Conservation (phyloP, 1,140 invertebrate species). For the Maniola jurtina region DNA sequence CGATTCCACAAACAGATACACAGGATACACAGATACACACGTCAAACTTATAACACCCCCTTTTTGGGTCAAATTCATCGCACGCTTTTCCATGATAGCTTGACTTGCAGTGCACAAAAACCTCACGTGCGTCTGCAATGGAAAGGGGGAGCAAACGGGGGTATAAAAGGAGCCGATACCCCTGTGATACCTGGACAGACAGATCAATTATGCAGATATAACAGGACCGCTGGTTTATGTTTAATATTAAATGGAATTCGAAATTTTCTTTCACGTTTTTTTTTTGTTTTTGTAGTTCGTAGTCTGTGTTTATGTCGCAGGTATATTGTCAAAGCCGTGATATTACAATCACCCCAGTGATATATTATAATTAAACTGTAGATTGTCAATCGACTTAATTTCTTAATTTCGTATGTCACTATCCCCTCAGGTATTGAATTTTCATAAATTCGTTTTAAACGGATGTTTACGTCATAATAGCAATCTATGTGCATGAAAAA, state of each 20-base stretch:
- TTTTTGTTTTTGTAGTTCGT: not conserved
- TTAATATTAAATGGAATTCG: constrained; percentile 11
- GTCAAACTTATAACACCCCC: no score
- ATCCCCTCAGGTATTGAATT: no score
- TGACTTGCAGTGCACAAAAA: not conserved
- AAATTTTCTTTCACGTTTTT: not conserved
- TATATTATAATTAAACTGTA: not conserved
- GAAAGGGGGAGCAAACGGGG: not conserved
- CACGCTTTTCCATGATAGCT: not conserved
- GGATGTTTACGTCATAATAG: no score
- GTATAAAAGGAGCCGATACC: constrained; percentile 4
- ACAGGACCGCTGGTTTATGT: constrained; percentile 7
- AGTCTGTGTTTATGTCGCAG: not conserved
- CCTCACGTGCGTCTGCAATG: constrained; percentile 7
- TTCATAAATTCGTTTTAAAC: no score
- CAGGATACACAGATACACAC: no score
- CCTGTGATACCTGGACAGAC: constrained; percentile 9
- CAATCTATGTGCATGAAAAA: no score
- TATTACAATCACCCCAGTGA: no score
- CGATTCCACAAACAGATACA: no score
- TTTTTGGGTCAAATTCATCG: no score
- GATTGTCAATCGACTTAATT: no score
- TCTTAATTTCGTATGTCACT: no score
- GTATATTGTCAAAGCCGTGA: no score
- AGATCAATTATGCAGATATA: constrained; percentile 25